phyloP scores from a whole-genome alignment of 2,888 invertebrate species.

The Atherix ibis region DNA sequence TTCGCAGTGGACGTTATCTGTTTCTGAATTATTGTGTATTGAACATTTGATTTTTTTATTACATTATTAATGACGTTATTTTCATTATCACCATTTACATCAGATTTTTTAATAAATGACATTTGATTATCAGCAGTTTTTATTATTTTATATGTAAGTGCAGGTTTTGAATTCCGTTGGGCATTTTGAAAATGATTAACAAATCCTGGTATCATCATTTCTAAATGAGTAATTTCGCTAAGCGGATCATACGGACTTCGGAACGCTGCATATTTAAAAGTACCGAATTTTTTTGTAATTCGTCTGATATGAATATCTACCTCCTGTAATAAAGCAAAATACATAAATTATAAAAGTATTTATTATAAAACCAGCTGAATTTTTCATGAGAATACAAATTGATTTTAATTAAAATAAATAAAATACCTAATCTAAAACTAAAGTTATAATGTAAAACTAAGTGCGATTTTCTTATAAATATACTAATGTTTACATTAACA shows the following conservation, averaged over 20 bases:
- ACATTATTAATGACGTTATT: too few relatives aligned
- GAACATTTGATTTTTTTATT: too few relatives aligned
- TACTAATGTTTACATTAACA: too few relatives aligned
- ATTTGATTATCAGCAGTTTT: slow-evolving; percentile 30
- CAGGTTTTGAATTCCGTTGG: slow-evolving; percentile 19
- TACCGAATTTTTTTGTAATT: slow-evolving; percentile 52
- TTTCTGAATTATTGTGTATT: too few relatives aligned
- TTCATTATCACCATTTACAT: not conserved
- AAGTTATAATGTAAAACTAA: too few relatives aligned
- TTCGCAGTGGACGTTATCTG: too few relatives aligned
- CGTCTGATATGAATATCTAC: slow-evolving; percentile 59
- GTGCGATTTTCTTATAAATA: too few relatives aligned
- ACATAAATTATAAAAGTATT: slow-evolving; percentile 3
- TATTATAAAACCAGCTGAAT: not conserved
- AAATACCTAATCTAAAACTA: too few relatives aligned
- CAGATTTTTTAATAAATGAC: slow-evolving; percentile 26
- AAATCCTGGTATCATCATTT: slow-evolving; percentile 43
- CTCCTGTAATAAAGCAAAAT: slow-evolving; percentile 42
- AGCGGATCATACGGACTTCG: slow-evolving; percentile 50
- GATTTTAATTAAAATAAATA: too few relatives aligned
- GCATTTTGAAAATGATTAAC: slow-evolving; percentile 20
- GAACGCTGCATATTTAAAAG: slow-evolving; percentile 56
- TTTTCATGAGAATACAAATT: too few relatives aligned
- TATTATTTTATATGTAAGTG: slow-evolving; percentile 31
- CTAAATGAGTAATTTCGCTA: slow-evolving; percentile 44